Evolutionary conservation across 1,140 invertebrate species (phyloP).

Genomic region (Lasioglossum albipes): DNA sequence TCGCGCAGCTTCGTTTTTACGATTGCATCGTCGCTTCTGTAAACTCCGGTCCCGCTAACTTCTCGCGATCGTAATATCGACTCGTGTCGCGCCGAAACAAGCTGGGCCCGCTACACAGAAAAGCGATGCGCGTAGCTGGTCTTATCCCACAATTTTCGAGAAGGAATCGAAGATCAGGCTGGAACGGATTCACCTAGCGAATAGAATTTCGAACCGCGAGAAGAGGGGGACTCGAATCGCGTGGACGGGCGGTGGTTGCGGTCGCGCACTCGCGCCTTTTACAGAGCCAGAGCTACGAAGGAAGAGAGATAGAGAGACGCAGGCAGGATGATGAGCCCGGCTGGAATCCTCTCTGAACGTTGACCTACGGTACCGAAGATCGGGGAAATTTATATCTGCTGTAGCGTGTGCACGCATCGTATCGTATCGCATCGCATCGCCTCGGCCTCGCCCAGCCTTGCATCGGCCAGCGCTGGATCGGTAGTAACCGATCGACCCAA

Average conservation of each 20-base stretch:
- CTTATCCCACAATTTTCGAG: too few relatives aligned
- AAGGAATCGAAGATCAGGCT: too few relatives aligned
- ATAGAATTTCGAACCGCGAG: too few relatives aligned
- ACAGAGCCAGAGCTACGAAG: neutral
- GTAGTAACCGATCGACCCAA: constrained; percentile 14
- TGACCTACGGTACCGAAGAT: constrained; percentile 46
- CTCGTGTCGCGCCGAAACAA: too few relatives aligned
- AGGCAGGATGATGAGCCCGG: constrained; percentile 33
- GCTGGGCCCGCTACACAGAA: too few relatives aligned
- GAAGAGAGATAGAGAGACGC: neutral
- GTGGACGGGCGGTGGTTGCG: too few relatives aligned
- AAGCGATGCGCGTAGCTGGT: too few relatives aligned
- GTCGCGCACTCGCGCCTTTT: neutral
- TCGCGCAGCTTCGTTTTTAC: constrained; percentile 22
- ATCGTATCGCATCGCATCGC: constrained; percentile 11
- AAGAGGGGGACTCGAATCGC: too few relatives aligned
- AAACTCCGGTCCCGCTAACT: neutral
- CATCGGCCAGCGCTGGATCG: constrained; percentile 8
- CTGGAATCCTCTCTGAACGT: constrained; percentile 47
- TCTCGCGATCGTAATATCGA: too few relatives aligned
- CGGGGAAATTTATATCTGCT: constrained; percentile 40
- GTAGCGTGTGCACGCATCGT: constrained; percentile 37
- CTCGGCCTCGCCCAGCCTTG: neutral
- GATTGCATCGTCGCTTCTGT: constrained; percentile 7
- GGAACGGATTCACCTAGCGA: too few relatives aligned